Conservation (phyloP, 64 coral and sea anemone species). For the Porites australiensis region DNA sequence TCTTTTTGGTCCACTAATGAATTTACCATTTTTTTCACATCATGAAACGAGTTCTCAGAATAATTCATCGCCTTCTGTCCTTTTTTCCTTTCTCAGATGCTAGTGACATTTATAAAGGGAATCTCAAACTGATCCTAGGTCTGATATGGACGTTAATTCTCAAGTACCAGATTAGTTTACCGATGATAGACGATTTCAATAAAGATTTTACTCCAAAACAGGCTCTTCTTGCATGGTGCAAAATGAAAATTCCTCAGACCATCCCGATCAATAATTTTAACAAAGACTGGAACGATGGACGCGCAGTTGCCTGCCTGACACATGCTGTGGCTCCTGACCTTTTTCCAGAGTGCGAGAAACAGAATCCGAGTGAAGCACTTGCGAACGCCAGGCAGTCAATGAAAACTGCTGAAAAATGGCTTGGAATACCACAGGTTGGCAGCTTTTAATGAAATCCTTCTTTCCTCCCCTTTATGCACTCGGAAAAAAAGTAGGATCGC, state of each 20-base stretch:
- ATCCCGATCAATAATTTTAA: conserved; percentile 99
- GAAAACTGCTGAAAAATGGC: conserved; percentile 92
- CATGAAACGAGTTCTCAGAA: no score
- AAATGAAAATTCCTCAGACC: conserved; percentile 95
- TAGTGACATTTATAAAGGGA: conserved; percentile 97
- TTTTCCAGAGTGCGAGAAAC: conserved; percentile 92
- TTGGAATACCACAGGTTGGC: conserved; percentile 90
- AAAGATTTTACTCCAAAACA: conserved; percentile 98
- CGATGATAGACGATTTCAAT: conserved; percentile 63
- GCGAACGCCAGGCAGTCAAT: conserved; percentile 92
- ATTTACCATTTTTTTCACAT: no score
- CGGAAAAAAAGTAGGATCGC: no score
- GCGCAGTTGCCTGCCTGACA: conserved; percentile 94
- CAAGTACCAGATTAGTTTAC: conserved; percentile 99
- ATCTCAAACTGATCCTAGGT: conserved; percentile 97
- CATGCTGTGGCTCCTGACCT: conserved; percentile 95
- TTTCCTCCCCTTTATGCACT: no score
- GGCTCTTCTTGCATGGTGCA: conserved; percentile 97
- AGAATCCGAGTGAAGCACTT: conserved; percentile 87
- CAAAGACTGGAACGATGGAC: conserved; percentile 95
- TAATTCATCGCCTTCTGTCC: no score
- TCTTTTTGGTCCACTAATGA: no score
- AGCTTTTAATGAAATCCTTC: no score
- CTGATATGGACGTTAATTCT: conserved; percentile 99
- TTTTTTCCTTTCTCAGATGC: conserved; percentile 73